Evolutionary conservation across 2,888 invertebrate genomes (phyloP).

Genomic region (Chrysolina americana): DNA sequence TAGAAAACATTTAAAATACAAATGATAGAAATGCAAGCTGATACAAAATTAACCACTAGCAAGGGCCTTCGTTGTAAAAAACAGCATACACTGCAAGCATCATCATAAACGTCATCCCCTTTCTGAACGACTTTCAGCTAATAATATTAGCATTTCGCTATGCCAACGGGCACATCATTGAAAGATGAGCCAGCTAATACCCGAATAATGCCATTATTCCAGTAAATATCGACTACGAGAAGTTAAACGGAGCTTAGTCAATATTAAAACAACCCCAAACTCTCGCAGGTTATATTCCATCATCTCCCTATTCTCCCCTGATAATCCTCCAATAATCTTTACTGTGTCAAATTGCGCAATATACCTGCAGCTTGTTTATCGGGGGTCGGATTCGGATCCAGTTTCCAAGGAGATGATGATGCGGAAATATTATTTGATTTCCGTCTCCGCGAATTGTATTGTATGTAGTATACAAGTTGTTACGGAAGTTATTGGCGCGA

Average conservation of each 20-base stretch:
- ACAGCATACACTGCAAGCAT: not conserved
- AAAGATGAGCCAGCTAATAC: conserved; percentile 43
- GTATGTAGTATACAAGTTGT: no score
- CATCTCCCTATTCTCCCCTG: conserved; percentile 47
- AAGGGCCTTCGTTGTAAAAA: not conserved
- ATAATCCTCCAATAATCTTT: conserved; percentile 50
- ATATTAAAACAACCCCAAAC: conserved; percentile 55
- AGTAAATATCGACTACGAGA: conserved; percentile 58
- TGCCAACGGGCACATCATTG: conserved; percentile 27
- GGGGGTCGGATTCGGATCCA: conserved; percentile 3
- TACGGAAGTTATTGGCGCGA: no score
- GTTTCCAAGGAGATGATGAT: conserved; percentile 9
- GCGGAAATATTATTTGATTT: not conserved
- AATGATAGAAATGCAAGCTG: no score
- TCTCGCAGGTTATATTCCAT: conserved; percentile 51
- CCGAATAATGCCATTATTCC: conserved; percentile 59
- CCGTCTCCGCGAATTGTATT: not conserved
- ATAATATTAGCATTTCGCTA: conserved; percentile 30
- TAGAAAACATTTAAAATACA: no score
- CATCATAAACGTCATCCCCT: not conserved
- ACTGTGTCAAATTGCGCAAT: conserved; percentile 49
- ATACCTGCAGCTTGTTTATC: conserved; percentile 38
- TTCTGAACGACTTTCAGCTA: conserved; percentile 16
- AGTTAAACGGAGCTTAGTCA: conserved; percentile 56
- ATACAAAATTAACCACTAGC: no score